A percentile compares a stretch with the other conserved stretches of the same genome.
Conservation (phyloP, 2,888 invertebrate genomes). For the Dioctria rufipes region DNA sequence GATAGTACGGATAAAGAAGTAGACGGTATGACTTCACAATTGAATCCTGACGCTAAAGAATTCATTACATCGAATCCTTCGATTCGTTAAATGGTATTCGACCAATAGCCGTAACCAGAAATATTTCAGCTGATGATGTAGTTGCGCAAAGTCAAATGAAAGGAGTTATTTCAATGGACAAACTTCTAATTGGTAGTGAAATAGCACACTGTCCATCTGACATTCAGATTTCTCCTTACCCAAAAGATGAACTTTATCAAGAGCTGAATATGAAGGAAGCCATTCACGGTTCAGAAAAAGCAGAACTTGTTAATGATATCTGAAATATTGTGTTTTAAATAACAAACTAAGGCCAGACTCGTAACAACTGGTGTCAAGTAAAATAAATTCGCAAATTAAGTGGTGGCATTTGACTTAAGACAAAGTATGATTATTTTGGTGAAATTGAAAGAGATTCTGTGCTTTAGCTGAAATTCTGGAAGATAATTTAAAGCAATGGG, state of each 20-base stretch:
- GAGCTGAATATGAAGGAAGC: conserved; percentile 63
- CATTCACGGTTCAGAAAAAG: conserved; percentile 63
- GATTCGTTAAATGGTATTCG: conserved; percentile 16
- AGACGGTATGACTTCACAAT: conserved; percentile 80
- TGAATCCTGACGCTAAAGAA: conserved; percentile 90
- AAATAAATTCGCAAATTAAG: no score
- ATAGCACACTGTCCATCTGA: conserved; percentile 69
- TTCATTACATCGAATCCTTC: conserved; percentile 82
- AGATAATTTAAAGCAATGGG: no score
- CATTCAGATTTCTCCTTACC: conserved; percentile 55
- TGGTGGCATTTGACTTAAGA: no score
- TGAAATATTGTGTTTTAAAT: no score
- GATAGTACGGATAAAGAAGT: conserved; percentile 58
- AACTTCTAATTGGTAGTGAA: conserved; percentile 66
- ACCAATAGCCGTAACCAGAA: conserved; percentile 27
- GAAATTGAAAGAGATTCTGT: no score
- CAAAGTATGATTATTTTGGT: no score
- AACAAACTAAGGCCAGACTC: no score
- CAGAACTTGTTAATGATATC: conserved; percentile 55
- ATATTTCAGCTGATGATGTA: conserved; percentile 67
- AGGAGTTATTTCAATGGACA: conserved; percentile 71
- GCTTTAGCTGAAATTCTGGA: no score
- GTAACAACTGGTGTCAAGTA: no score
- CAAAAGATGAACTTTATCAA: conserved; percentile 58
- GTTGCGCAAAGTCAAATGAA: conserved; percentile 83